Percentiles rank a stretch among this genome's conserved stretches.
phyloP scores from a whole-genome alignment of 2,888 invertebrate genomes.

The Seira ritae region DNA sequence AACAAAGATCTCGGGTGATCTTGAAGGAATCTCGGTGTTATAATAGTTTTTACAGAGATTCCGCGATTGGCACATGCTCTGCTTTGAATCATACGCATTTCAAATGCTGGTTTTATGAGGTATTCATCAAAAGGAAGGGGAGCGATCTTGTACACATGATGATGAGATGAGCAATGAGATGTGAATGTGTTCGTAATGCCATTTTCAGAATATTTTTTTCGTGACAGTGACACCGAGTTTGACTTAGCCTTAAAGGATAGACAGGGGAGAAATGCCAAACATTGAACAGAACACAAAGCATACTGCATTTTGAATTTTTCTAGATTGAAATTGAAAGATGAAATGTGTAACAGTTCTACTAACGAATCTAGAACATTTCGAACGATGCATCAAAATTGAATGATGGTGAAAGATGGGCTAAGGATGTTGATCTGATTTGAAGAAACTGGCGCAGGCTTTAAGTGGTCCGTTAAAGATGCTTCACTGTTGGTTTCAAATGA shows the following conservation, averaged over 20 bases:
- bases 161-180: conserved; percentile 22
- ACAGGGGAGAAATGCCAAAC: background rate
- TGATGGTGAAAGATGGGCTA: conserved; percentile 22
- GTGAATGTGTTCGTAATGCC: too few species aligned
- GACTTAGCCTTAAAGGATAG: conserved; percentile 40
- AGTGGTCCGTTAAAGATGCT: too few species aligned
- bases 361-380: conserved; percentile 11
- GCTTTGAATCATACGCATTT: background rate
- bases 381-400: too few species aligned
- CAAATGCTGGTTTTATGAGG: background rate
- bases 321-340: conserved; percentile 45
- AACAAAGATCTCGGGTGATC: too few species aligned
- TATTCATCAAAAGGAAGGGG: conserved; percentile 23
- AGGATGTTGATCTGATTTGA: too few species aligned
- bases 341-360: conserved; percentile 32
- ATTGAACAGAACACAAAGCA: too few species aligned
- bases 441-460: too few species aligned
- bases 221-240: conserved; percentile 28
- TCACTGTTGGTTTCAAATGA: too few species aligned
- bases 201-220: conserved; percentile 5
- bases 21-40: too few species aligned
- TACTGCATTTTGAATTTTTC: background rate
- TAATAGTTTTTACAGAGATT: background rate
- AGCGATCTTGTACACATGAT: conserved; percentile 24
- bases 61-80: conserved; percentile 19